These are phyloP conservation scores for Agrochola litura DNA, from an alignment of 2,888 invertebrate species.

Conservation along the genomic window DNA sequence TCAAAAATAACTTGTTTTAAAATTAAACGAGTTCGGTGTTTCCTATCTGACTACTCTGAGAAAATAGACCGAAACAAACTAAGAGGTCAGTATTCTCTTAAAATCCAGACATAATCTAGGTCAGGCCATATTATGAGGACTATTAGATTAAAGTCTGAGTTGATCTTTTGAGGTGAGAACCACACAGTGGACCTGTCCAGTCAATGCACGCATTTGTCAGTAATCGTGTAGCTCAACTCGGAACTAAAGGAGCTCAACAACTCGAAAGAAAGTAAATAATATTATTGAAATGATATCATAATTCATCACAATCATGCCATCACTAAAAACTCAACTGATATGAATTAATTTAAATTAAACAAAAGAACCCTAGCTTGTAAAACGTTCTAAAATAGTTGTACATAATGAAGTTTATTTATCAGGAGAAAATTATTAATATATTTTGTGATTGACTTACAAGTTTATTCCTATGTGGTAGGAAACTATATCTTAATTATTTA, in stretches of 20 bases:
- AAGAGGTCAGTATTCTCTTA: background rate
- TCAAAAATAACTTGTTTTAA: background rate
- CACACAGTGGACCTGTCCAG: background rate
- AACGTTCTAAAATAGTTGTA: background rate
- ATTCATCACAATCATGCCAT: background rate
- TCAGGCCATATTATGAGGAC: background rate
- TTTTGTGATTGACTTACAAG: background rate
- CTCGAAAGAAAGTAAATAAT: background rate
- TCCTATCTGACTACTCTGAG: background rate
- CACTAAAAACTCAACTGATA: background rate
- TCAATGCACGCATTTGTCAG: background rate
- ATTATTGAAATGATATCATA: background rate
- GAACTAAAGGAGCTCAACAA: background rate
- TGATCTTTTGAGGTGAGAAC: background rate
- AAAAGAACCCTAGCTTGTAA: background rate
- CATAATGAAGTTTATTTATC: background rate
- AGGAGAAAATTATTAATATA: background rate
- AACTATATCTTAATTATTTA: background rate
- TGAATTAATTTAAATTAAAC: background rate
- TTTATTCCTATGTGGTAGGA: background rate
- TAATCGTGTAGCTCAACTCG: background rate
- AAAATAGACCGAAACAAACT: background rate
- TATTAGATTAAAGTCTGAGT: background rate
- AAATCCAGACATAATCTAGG: background rate
- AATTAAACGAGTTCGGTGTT: background rate